These are phyloP conservation scores for Eurosta solidaginis DNA, from an alignment of 1,140 invertebrate species.

Conservation along the genomic window DNA sequence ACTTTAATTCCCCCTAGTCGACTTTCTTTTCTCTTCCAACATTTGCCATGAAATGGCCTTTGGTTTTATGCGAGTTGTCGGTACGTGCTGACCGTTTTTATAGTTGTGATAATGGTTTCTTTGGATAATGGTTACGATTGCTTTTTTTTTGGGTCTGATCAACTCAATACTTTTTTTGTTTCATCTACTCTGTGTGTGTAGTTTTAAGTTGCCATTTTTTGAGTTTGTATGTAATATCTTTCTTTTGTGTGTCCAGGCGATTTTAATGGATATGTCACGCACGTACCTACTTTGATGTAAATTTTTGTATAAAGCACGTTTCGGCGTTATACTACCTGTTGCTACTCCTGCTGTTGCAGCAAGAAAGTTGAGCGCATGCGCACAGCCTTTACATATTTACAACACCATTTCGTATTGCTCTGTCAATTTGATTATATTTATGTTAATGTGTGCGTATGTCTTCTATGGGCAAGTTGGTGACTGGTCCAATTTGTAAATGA, in stretches of 20 bases:
- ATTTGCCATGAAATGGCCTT: background rate
- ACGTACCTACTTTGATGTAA: constrained; percentile 39
- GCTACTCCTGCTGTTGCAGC: constrained; percentile 43
- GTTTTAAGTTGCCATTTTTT: background rate
- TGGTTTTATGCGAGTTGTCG: background rate
- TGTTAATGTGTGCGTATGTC: constrained; percentile 34
- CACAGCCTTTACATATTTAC: background rate
- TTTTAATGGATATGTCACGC: constrained; percentile 31
- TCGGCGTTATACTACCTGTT: constrained; percentile 56
- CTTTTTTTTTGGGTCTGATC: background rate
- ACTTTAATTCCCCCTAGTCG: constrained; percentile 30
- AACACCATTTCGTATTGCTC: background rate
- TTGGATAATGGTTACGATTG: background rate
- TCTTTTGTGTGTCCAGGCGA: background rate
- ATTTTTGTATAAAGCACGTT: constrained; percentile 47
- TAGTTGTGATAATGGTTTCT: background rate
- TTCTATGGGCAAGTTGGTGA: background rate
- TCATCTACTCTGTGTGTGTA: background rate
- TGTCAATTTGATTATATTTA: too few species aligned
- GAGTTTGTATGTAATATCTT: background rate
- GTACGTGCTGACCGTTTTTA: background rate
- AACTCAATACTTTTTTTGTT: background rate
- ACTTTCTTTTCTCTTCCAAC: too few species aligned
- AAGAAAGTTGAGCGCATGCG: background rate
- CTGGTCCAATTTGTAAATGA: constrained; percentile 27